These are phyloP conservation scores for Drosophila suboccidentalis DNA, from an alignment of 2,888 invertebrate genomes.

Conservation along the genomic window DNA sequence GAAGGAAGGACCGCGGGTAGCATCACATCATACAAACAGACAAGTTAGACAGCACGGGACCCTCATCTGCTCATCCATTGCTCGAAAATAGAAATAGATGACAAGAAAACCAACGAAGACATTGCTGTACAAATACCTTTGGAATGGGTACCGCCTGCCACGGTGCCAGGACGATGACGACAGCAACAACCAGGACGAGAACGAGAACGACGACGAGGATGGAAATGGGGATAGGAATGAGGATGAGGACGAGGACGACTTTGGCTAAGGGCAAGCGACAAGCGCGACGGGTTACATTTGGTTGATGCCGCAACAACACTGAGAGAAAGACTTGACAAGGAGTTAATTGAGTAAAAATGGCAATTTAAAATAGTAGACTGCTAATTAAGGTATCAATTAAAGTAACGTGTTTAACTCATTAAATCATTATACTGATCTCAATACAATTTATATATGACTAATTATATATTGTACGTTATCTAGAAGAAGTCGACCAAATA, in stretches of 20 bases:
- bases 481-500: neutral
- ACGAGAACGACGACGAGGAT: neutral
- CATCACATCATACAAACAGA: slow-evolving; percentile 78
- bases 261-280: slow-evolving; percentile 78
- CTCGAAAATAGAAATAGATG: slow-evolving; percentile 79
- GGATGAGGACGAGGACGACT: slow-evolving; percentile 63
- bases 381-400: neutral
- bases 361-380: neutral
- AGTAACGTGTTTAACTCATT: neutral
- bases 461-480: too few relatives aligned
- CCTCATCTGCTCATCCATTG: slow-evolving; percentile 78
- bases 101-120: slow-evolving; percentile 79
- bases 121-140: slow-evolving; percentile 44
- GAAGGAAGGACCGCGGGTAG: slow-evolving; percentile 37
- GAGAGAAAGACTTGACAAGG: slow-evolving; percentile 30
- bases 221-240: neutral
- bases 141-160: slow-evolving; percentile 27
- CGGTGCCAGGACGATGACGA: slow-evolving; percentile 16
- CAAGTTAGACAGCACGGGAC: slow-evolving; percentile 81
- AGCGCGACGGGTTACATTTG: slow-evolving; percentile 67
- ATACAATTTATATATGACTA: too few relatives aligned
- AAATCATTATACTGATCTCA: neutral
- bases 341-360: neutral
- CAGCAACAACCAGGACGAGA: slow-evolving; percentile 7
- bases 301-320: slow-evolving; percentile 44